A percentile compares a stretch with the other conserved stretches of the same genome.
Conservation (phyloP, 2,797 vertebrate genomes). For the Petrocephalus schoutedeni region DNA sequence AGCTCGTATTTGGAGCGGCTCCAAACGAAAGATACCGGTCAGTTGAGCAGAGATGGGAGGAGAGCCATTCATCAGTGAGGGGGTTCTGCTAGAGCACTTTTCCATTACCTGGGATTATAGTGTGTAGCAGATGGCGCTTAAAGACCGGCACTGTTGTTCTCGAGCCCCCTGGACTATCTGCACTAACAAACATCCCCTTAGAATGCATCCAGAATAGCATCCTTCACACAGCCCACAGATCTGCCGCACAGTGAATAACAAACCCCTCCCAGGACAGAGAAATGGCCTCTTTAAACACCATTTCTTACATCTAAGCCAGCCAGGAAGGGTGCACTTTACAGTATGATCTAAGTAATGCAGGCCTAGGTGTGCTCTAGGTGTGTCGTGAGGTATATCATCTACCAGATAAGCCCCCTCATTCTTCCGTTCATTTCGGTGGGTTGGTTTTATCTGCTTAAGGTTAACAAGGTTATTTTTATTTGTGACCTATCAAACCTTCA, state of each 20-base stretch:
- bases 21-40: background rate
- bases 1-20: background rate
- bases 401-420: background rate
- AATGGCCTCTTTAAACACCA: background rate
- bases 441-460: background rate
- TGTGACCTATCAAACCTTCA: background rate
- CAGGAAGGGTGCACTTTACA: background rate
- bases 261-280: background rate
- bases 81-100: background rate
- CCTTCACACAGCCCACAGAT: background rate
- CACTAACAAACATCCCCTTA: background rate
- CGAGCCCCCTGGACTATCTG: background rate
- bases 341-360: background rate
- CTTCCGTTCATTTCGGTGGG: background rate
- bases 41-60: background rate
- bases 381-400: background rate
- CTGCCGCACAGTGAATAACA: background rate
- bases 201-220: background rate
- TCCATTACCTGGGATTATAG: constrained; percentile 3
- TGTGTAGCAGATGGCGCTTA: constrained; percentile 5
- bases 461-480: background rate
- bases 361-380: background rate
- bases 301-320: background rate
- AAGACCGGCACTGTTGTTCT: background rate
- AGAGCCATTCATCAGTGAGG: background rate